Evolutionary conservation across 2,888 invertebrate genomes (phyloP), one percentile per base, ranked within the genome.

Genomic region (Formica aserva): DNA sequence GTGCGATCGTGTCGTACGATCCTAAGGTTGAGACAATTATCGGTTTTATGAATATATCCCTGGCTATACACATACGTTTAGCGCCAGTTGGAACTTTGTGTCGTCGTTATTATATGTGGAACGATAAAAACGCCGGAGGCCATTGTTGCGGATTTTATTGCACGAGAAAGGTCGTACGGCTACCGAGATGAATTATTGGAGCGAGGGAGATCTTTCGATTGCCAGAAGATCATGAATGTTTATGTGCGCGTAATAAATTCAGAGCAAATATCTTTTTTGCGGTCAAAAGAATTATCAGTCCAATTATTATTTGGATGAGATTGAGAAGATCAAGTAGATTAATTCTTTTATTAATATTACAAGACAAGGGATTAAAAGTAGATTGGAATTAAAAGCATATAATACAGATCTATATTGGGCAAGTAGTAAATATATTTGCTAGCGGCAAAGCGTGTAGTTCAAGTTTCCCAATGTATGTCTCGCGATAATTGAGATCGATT

Each of bases 1-100:
- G 11, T 22, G 66, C 83, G 85, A 86, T 87, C 78, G 86, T 57
- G 60, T 29, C 71, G 82, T 38, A 74, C 62, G 74, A 8, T 45
- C 66, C 83, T 88, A 88, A 89, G 89, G 88, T 63, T 86, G 69
- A 9, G 52, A 85, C 89, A 89, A 89, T 89, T 89, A 89, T 89
- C 88, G 82, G 82, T 66, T 86, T 86, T 83, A 87, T 83, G 85
- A 84, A 88, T 86, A 52, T 48, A 87, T 86, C 45, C 15, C 22
- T 32, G 60, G 32, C 60, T 69, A 45, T 67, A 67, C n/a, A 52
- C 8, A n/a, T n/a, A 52, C 78, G 29, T 60, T 78, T 45, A 57
- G 67, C 67, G 57, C 60, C 78, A 78, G 57, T 78, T 71, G 78
- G 22, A 22, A 69, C 35, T 78, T 45, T 13, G 78, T 60, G 45